phyloP scores from a whole-genome alignment of 2,888 invertebrate species.

The Parochlus steinenii region DNA sequence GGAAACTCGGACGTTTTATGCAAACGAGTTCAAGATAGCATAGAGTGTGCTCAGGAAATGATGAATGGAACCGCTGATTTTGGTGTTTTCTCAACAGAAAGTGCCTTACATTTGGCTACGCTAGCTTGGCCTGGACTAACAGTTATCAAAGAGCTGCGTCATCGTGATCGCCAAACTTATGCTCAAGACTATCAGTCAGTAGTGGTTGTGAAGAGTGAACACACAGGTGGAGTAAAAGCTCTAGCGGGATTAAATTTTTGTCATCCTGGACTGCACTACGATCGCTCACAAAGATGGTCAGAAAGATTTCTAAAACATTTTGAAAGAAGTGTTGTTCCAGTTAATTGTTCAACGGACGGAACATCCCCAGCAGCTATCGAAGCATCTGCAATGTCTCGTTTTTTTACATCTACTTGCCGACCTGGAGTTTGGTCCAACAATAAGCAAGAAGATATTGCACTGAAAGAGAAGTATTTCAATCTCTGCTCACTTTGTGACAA shows the following conservation, averaged over 20 bases:
- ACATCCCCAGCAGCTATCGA: conserved; percentile 41
- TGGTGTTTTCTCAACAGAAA: conserved; percentile 43
- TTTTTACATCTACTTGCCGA: conserved; percentile 53
- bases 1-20: conserved; percentile 16
- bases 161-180: conserved; percentile 29
- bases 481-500: conserved; percentile 41
- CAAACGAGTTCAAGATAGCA: conserved; percentile 26
- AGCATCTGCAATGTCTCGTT: conserved; percentile 38
- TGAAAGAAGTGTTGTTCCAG: conserved; percentile 28
- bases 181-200: conserved; percentile 40
- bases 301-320: conserved; percentile 42
- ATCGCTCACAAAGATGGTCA: conserved; percentile 30
- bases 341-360: conserved; percentile 21
- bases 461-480: conserved; percentile 36
- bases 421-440: conserved; percentile 53
- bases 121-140: conserved; percentile 29
- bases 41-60: conserved; percentile 43
- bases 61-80: conserved; percentile 36
- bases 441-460: conserved; percentile 31
- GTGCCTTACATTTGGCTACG: conserved; percentile 36
- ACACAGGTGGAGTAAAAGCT: conserved; percentile 32
- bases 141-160: conserved; percentile 34
- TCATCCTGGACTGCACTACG: conserved; percentile 44
- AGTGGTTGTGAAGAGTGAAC: conserved; percentile 35
- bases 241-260: conserved; percentile 39